phyloP scores from a whole-genome alignment of 2,113 vertebrate genomes.

The Pachyramphus minor region DNA sequence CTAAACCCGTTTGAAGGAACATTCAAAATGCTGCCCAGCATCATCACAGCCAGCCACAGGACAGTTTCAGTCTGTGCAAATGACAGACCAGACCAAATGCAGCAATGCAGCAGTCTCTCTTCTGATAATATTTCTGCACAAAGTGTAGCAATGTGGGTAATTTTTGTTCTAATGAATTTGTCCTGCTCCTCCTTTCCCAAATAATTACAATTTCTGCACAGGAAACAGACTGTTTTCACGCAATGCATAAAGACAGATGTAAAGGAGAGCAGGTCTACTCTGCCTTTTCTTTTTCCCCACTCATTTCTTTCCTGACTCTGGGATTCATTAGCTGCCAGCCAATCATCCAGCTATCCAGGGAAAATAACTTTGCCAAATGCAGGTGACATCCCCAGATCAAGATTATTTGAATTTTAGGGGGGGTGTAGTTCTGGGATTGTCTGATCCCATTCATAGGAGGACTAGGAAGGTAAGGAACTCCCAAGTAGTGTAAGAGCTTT shows the following conservation, averaged over 20 bases:
- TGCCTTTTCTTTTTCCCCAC: not conserved
- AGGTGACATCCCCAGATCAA: not conserved
- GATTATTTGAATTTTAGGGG: not conserved
- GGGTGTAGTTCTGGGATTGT: not conserved
- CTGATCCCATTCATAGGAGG: not conserved
- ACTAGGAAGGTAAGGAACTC: not conserved
- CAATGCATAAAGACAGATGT: not conserved
- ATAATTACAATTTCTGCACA: not conserved
- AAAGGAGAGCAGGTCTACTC: not conserved
- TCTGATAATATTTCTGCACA: not conserved
- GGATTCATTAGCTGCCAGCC: not conserved
- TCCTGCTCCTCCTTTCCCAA: not conserved
- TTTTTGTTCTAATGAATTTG: not conserved
- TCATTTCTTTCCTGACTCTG: not conserved
- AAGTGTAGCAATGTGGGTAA: not conserved
- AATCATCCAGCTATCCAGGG: not conserved
- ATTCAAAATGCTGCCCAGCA: not conserved
- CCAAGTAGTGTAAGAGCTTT: not conserved
- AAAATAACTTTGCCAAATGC: not conserved
- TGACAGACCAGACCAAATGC: not conserved
- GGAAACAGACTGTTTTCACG: accelerated
- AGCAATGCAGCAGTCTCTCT: not conserved
- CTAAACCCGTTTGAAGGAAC: not conserved
- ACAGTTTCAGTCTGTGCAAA: not conserved
- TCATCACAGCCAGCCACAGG: not conserved